Conservation (phyloP, 1,140 invertebrate species). For the Drosophila biarmipes region DNA sequence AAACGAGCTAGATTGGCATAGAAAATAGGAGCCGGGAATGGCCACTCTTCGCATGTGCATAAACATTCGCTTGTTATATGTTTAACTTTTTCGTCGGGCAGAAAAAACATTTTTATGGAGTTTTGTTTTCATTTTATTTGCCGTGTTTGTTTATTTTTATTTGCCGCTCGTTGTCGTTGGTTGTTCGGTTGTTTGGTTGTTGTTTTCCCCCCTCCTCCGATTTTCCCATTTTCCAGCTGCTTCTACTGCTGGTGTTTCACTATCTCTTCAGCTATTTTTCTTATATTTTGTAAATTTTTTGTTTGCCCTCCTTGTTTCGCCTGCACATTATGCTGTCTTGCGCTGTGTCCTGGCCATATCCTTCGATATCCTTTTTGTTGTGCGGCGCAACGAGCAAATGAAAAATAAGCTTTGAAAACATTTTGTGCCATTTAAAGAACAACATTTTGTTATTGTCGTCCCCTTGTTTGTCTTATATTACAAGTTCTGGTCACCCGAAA, state of each 20-base stretch:
- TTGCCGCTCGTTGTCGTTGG: constrained; percentile 61
- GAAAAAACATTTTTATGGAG: constrained; percentile 76
- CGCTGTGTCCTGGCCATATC: constrained; percentile 36
- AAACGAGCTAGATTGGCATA: constrained; percentile 27
- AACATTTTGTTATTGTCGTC: constrained; percentile 71
- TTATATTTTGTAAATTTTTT: constrained; percentile 72
- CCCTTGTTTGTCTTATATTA: constrained; percentile 79
- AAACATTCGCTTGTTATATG: constrained; percentile 61
- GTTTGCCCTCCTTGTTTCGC: constrained; percentile 45
- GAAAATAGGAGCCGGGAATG: constrained; percentile 1
- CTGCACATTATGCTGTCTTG: constrained; percentile 51
- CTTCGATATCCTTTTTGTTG: constrained; percentile 51
- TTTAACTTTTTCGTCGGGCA: constrained; percentile 62
- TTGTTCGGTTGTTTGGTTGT: constrained; percentile 5
- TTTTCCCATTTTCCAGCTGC: constrained; percentile 14
- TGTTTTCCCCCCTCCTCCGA: neutral
- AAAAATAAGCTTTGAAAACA: constrained; percentile 82
- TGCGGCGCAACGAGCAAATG: constrained; percentile 65
- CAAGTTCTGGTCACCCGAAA: constrained; percentile 62
- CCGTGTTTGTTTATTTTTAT: constrained; percentile 83
- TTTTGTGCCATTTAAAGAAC: constrained; percentile 82
- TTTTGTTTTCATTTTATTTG: constrained; percentile 82
- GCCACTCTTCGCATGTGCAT: constrained; percentile 56
- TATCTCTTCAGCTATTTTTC: constrained; percentile 78
- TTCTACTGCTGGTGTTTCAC: constrained; percentile 58